Conservation (phyloP, 1,140 invertebrate species). For the Phortica variegata region DNA sequence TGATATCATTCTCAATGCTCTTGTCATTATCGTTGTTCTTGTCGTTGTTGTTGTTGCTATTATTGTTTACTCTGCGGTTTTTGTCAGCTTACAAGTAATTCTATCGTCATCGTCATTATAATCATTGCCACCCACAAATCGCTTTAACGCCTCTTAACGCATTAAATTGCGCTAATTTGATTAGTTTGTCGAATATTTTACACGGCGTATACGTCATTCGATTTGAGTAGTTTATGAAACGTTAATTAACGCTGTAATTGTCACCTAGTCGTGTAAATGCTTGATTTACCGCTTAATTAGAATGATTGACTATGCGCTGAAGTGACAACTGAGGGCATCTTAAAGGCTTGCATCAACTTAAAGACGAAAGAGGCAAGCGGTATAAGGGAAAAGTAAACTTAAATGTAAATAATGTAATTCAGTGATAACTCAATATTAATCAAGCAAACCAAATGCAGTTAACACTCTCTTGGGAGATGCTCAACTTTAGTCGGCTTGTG, state of each 20-base stretch:
- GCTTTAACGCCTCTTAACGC: slow-evolving; percentile 34
- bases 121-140: too few species aligned
- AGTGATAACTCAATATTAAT: too few species aligned
- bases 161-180: slow-evolving; percentile 37
- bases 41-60: slow-evolving; percentile 13
- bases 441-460: too few species aligned
- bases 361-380: too few species aligned
- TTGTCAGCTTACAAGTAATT: slow-evolving; percentile 25
- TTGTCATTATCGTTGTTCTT: too few species aligned
- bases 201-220: slow-evolving; percentile 41
- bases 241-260: slow-evolving; percentile 50
- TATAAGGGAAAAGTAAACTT: too few species aligned
- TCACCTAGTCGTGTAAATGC: slow-evolving; percentile 34
- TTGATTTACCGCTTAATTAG: slow-evolving; percentile 35
- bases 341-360: too few species aligned
- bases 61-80: slow-evolving; percentile 4
- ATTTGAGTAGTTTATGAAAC: slow-evolving; percentile 43
- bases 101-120: not conserved
- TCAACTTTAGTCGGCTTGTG: too few species aligned
- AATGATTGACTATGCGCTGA: slow-evolving; percentile 27
- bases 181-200: slow-evolving; percentile 40
- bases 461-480: too few species aligned
- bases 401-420: too few species aligned
- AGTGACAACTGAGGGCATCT: not conserved
- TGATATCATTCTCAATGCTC: too few species aligned